These are phyloP conservation scores for Phthorimaea operculella DNA, from an alignment of 1,140 invertebrate genomes.

Conservation along the genomic window DNA sequence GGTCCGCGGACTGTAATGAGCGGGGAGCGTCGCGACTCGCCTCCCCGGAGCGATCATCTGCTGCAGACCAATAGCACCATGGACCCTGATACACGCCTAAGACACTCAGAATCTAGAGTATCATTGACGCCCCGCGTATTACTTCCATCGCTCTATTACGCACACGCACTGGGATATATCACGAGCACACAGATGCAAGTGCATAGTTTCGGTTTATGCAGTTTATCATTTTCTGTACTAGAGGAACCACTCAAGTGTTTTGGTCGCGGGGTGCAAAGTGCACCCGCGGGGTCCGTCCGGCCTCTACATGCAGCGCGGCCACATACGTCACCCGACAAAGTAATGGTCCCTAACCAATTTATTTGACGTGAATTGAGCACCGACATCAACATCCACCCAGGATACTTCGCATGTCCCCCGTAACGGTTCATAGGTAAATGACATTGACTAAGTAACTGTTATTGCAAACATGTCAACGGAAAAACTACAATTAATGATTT, in stretches of 20 bases:
- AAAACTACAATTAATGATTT: slow-evolving; percentile 16
- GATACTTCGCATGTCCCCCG: not conserved
- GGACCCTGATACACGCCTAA: no score
- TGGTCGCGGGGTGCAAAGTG: slow-evolving; percentile 14
- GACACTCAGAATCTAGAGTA: no score
- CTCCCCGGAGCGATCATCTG: slow-evolving; percentile 19
- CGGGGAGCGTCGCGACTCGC: slow-evolving; percentile 19
- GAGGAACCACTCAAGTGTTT: not conserved
- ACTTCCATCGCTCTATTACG: no score
- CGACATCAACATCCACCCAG: not conserved
- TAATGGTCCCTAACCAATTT: slow-evolving; percentile 4
- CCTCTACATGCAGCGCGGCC: not conserved
- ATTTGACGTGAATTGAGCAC: slow-evolving; percentile 1
- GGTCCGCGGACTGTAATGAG: slow-evolving; percentile 30
- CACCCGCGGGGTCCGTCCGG: not conserved
- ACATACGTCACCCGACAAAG: not conserved
- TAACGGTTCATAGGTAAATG: slow-evolving; percentile 25
- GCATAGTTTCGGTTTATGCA: no score
- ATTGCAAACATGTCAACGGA: slow-evolving; percentile 11
- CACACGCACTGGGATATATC: no score
- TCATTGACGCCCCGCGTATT: no score
- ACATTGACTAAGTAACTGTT: slow-evolving; percentile 26
- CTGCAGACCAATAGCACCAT: not conserved
- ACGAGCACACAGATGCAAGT: not conserved
- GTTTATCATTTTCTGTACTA: not conserved